Conservation (phyloP, 2,797 vertebrate genomes). For the Ibycter americanus region DNA sequence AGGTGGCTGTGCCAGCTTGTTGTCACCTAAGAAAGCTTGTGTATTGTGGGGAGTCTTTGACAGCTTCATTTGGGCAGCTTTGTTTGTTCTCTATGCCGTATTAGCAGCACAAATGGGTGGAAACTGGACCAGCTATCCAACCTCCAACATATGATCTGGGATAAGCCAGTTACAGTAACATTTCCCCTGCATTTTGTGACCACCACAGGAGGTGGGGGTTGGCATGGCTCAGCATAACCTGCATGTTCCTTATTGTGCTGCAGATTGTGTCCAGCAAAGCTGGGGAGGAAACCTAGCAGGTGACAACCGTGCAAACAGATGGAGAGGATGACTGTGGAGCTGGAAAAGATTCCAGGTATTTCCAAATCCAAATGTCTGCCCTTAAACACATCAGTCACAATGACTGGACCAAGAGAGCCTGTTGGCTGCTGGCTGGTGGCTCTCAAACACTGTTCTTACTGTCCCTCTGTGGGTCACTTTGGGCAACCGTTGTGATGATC, state of each 20-base stretch:
- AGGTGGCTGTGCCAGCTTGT: constrained; percentile 18
- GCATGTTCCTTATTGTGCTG: background rate
- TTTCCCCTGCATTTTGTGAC: background rate
- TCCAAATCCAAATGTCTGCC: background rate
- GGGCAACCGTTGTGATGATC: background rate
- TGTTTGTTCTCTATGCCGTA: background rate
- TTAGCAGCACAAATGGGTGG: background rate
- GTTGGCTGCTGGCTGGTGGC: background rate
- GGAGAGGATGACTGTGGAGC: background rate
- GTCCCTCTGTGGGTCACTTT: background rate
- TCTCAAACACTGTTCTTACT: background rate
- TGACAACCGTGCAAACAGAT: background rate
- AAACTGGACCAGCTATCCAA: background rate
- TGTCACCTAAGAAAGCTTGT: constrained; percentile 46
- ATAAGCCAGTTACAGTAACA: background rate
- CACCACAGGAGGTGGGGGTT: background rate
- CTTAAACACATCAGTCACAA: background rate
- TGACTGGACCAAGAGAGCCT: background rate
- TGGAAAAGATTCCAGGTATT: background rate
- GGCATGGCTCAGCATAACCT: background rate
- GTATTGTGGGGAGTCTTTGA: background rate
- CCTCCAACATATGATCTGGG: background rate
- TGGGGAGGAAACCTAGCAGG: background rate
- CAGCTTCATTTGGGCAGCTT: constrained; percentile 45
- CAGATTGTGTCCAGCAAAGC: background rate